Base-by-base conservation (phyloP, 2,113 vertebrate species). In the Herpetotheres cachinnans region DNA sequence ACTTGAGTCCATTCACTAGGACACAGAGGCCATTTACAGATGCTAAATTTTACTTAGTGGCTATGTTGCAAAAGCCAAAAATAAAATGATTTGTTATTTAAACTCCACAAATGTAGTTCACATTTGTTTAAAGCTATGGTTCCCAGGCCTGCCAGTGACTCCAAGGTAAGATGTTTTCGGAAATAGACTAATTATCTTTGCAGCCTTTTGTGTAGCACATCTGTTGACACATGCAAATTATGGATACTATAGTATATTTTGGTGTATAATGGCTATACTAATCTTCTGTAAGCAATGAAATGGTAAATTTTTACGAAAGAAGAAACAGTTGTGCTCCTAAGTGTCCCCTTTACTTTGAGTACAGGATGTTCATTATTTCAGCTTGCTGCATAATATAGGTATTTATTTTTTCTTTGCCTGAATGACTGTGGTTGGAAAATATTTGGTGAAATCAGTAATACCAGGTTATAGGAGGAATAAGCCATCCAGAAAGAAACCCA, bases 11-110 rank as follows among this genome's bases (percentile, higher is more conserved):
- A 65, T 96, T 96, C 91, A 94, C 36, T 67, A 52, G 89, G 96
- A 96, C 95, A 97, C 87, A 91, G 94, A 66, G 46, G 42, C 93
- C 76, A 91, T 95, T 88, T 85, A 96, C 52, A 79, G 83, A 89
- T 94, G 86, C 91, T 97, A 96, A 97, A 94, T 96, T 96, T 95
- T 87, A 77, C 96, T 91, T 95, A 55, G 59, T 52, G 76, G 82
- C 7, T 17, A 42, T 83, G 70, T 46, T 52, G 88, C 76, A 90
- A 79, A 88, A 93, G 80, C 72, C 91, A 89, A 93, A 95, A 95
- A 95, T 97, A 95, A 96, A 96, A 77, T 27, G 19, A 80, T 94
- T 94, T 91, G 82, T 89, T 96, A 91, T 95, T 93, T 93, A 90
- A 95, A 62, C 63, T 80, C 52, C 77, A 77, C 47, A 89, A 56